Conservation (phyloP, 2,113 vertebrate genomes). For the Hoplias malabaricus region DNA sequence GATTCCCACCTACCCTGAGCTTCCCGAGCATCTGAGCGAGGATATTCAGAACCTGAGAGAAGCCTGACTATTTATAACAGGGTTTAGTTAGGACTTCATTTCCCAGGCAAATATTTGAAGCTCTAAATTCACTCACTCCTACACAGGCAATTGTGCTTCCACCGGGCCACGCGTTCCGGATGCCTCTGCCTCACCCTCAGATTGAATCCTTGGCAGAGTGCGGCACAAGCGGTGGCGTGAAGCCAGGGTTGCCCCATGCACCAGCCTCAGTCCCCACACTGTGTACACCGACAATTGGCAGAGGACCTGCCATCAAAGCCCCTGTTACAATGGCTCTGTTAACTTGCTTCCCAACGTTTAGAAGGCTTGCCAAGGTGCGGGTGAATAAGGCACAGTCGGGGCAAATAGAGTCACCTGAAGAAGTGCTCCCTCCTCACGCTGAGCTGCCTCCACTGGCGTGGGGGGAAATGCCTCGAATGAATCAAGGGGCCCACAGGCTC, state of each 20-base stretch:
- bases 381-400: not conserved
- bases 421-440: conserved; percentile 3
- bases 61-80: not conserved
- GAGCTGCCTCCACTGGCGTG: not conserved
- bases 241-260: conserved; percentile 31
- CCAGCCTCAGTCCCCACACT: conserved; percentile 7
- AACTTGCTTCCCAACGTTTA: conserved; percentile 42
- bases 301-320: conserved; percentile 18
- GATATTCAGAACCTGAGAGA: not conserved
- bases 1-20: not conserved
- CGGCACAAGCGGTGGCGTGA: conserved; percentile 15
- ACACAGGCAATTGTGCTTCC: conserved; percentile 40
- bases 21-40: not conserved
- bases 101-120: no score
- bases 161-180: conserved; percentile 10
- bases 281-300: not conserved
- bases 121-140: not conserved
- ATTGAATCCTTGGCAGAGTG: conserved; percentile 32
- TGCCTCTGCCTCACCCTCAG: conserved; percentile 30
- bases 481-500: not conserved
- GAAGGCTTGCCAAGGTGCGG: conserved; percentile 21
- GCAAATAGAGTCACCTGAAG: conserved; percentile 20
- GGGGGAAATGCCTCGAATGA: not conserved
- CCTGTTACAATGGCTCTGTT: conserved; percentile 31
- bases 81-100: not conserved